Evolutionary conservation across 2,888 invertebrate species (phyloP), one percentile per base, ranked within the genome.

Genomic region (Odontocerum albicorne): DNA sequence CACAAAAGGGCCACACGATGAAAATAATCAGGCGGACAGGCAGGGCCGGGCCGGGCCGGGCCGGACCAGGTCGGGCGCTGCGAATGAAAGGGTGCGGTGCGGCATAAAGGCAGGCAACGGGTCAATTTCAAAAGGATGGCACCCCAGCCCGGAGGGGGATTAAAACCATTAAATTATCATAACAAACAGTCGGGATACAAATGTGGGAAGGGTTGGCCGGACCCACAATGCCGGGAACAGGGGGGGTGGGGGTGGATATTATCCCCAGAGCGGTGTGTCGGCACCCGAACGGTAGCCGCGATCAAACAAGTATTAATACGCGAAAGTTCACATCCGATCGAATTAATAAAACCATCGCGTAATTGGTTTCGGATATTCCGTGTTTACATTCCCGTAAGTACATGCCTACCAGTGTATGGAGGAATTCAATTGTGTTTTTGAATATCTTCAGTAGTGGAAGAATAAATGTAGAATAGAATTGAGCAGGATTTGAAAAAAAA

Each of bases 81-180:
- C 12, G 12, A n/a, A n/a, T n/a, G n/a, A n/a, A n/a, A n/a, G n/a
- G n/a, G n/a, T n/a, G 36, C 36, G 46, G 27, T 10, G 17, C 35
- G 35, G 39, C 10, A 44, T 39, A 45, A 44, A 45, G 52, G 45
- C 27, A 38, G 22, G 16, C 12, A 43, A 50, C 33, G 49, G 57
- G 57, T 57, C 57, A 57, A 57, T 57, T 57, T 57, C 57, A 57
- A 57, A 49, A 49, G 57, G 40, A 40, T n/a, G n/a, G n/a, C 21
- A 27, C 27, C 3, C 13, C 38, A 10, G 16, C 17, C 17, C 8
- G 38, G n/a, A n/a, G 32, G 39, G 50, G 55, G 42, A 47, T 53
- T 53, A 49, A 49, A 49, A 49, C 56, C 57, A 60, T 60, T 60
- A 57, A 56, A 60, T 60, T 60, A 57, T 60, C 60, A 60, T 60